Evolutionary conservation across 2,113 vertebrate species (phyloP).

Genomic region (Benitochromis conjunctus): DNA sequence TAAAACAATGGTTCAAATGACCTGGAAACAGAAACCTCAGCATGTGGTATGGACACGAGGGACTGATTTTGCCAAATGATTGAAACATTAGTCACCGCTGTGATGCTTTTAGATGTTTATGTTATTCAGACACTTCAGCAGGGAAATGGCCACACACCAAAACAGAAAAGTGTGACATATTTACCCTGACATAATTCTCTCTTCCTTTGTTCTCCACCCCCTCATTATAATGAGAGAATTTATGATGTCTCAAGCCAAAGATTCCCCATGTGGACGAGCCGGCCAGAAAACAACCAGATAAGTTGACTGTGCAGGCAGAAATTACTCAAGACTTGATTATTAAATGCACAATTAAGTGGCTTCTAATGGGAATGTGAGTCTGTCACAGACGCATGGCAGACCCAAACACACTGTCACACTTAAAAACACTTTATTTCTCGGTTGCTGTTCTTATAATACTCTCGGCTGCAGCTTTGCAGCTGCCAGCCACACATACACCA

Average conservation of each 20-base stretch:
- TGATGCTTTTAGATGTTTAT: neutral
- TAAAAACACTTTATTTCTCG: no score
- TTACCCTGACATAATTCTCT: neutral
- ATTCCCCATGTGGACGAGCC: neutral
- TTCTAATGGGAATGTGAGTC: neutral
- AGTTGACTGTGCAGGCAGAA: neutral
- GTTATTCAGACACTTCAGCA: neutral
- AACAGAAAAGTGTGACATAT: neutral
- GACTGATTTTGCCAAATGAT: neutral
- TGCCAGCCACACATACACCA: no score
- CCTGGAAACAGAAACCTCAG: neutral
- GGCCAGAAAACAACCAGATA: neutral
- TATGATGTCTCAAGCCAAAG: neutral
- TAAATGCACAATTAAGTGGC: neutral
- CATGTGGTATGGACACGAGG: neutral
- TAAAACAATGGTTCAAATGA: neutral
- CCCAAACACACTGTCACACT: no score
- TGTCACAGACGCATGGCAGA: no score
- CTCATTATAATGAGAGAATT: neutral
- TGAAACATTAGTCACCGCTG: neutral
- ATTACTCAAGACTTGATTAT: neutral
- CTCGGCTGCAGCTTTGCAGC: no score
- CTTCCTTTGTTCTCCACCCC: neutral
- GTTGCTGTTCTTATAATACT: no score
- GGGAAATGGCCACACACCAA: neutral